phyloP scores from a whole-genome alignment of 2,888 invertebrate species.

The Erynnis tages region DNA sequence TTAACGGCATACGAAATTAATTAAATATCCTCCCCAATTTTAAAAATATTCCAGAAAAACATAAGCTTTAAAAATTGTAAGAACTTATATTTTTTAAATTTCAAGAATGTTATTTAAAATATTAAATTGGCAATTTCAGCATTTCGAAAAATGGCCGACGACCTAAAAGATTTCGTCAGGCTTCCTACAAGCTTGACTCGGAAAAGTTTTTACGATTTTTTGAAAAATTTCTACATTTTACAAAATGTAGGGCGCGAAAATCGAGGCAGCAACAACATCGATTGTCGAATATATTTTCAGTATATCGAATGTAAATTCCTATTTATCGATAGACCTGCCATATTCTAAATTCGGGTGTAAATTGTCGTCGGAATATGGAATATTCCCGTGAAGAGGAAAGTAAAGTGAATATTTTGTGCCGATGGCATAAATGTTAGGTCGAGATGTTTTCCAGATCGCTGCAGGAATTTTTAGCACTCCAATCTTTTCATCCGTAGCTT shows the following conservation, averaged over 20 bases:
- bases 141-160: too few species aligned
- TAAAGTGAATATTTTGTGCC: conserved; percentile 51
- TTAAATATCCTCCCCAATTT: too few species aligned
- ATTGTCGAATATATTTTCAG: conserved; percentile 42
- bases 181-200: too few species aligned
- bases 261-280: conserved; percentile 17
- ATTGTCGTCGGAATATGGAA: conserved; percentile 54
- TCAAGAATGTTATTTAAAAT: too few species aligned
- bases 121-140: too few species aligned
- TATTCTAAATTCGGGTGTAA: conserved; percentile 46
- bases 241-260: conserved; percentile 2
- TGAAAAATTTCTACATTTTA: conserved; percentile 3
- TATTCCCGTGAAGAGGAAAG: conserved; percentile 49
- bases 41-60: too few species aligned
- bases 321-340: conserved; percentile 52
- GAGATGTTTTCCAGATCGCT: conserved; percentile 7
- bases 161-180: too few species aligned
- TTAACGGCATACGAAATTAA: too few species aligned
- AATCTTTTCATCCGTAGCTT: neutral
- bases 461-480: neutral
- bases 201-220: neutral
- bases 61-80: too few species aligned
- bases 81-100: too few species aligned
- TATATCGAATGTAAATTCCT: conserved; percentile 57
- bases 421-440: conserved; percentile 19